A percentile compares a stretch with the other conserved stretches of the same genome.
phyloP scores from a whole-genome alignment of 2,113 vertebrate genomes.

The Turdus rufiventris region DNA sequence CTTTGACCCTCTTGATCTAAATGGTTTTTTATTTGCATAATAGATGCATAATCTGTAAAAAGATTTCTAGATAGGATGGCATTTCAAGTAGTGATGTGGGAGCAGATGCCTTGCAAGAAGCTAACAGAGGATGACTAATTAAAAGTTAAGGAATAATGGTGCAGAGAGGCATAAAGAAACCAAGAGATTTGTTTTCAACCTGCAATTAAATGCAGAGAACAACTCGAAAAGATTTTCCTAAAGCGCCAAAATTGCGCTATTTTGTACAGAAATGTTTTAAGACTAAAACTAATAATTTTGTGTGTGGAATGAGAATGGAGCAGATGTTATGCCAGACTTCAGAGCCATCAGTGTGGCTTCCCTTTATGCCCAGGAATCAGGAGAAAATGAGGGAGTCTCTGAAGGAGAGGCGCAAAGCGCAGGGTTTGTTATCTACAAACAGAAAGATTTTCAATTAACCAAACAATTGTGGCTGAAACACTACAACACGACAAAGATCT shows the following conservation, averaged over 20 bases:
- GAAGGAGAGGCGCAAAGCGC: not conserved
- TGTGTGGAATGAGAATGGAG: not conserved
- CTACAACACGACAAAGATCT: fast-evolving
- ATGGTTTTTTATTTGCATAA: not conserved
- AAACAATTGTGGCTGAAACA: not conserved
- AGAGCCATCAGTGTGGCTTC: not conserved
- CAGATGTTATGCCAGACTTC: not conserved
- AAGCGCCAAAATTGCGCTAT: fast-evolving
- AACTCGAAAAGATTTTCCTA: not conserved
- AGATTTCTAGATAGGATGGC: not conserved
- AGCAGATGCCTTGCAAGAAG: not conserved
- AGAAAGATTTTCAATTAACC: not conserved
- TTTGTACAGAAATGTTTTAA: not conserved
- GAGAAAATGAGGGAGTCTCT: not conserved
- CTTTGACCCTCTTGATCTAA: not conserved
- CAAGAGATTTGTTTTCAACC: not conserved
- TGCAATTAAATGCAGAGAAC: not conserved
- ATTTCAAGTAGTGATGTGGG: not conserved
- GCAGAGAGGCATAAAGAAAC: not conserved
- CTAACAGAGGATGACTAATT: not conserved
- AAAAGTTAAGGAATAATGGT: not conserved
- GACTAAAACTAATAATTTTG: not conserved
- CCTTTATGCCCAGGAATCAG: not conserved
- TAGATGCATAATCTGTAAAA: too few species aligned
- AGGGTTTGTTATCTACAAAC: not conserved